Base-by-base conservation (phyloP, 1,140 invertebrate species). In the Hycleus phaleratus region DNA sequence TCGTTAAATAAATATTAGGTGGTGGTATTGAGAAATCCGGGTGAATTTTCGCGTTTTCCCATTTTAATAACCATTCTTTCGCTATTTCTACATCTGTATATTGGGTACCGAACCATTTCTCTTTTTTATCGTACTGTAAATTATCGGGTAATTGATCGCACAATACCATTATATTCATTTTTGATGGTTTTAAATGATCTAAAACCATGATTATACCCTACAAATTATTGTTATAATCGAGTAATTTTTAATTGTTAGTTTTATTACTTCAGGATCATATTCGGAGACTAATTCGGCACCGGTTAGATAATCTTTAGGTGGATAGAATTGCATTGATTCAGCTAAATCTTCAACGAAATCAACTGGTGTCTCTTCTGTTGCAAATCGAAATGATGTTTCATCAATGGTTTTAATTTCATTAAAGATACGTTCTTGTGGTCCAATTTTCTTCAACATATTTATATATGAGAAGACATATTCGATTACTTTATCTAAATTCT, bases 1-100 rank as follows among this genome's bases (percentile, higher is more conserved):
- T 82, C 0, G 91, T 85, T 56, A 97, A 85, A 74, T 87, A 97
- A 32, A 82, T 77, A 77, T 97, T 97, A 5, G 85, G 81, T 11
- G 84, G 78, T 1, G 92, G 92, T 8, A 95, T 73, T 59, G 79
- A 75, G 64, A 88, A 82, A 24, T 84, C 79, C 0, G 73, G 53
- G 3, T 79, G 75, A 0, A 80, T 76, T 49, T 77, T 68, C 1
- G 82, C 78, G 6, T 73, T 73, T 38, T 79, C 67, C 85, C 86
- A 89, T 1, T 75, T 65, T 2, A 80, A 49, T 1, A 81, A 64
- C 81, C 81, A 84, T 9, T 79, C 71, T 1, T 67, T 9, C 0
- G 84, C 80, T 65, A 86, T 83, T 25, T 83, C 79, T 65, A 72
- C 46, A 51, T 74, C 75, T 6, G 75, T 77, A 63, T 86, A 89